Conservation (phyloP, 2,797 vertebrate genomes). For the Lophius americanus region DNA sequence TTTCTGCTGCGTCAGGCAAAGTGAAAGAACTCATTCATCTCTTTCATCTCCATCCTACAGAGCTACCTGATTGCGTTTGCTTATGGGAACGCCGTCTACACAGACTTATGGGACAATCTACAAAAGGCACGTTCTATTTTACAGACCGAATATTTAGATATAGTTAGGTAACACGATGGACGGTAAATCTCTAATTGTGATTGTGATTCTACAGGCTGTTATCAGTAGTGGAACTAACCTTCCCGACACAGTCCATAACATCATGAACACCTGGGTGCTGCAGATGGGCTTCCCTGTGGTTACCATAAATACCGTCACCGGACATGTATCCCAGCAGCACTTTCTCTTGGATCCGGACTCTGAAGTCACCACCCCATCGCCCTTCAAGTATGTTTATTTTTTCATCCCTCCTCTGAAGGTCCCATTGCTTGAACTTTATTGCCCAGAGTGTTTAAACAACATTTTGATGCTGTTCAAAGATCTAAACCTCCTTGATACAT, state of each 20-base stretch:
- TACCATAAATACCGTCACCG: conserved; percentile 77
- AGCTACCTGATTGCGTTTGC: conserved; percentile 84
- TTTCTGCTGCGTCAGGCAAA: too few relatives aligned
- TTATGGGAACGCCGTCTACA: conserved; percentile 85
- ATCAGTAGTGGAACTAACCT: accelerated
- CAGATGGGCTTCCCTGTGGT: conserved; percentile 97
- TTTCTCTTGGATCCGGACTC: conserved; percentile 87
- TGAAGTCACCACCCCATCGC: conserved; percentile 74
- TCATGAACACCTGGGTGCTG: conserved; percentile 95
- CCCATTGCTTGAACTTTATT: too few relatives aligned
- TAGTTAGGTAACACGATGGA: too few relatives aligned
- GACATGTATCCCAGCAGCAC: conserved; percentile 81
- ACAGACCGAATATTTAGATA: not conserved
- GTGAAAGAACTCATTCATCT: too few relatives aligned
- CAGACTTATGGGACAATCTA: conserved; percentile 88
- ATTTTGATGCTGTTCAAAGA: too few relatives aligned
- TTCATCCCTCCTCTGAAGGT: not conserved
- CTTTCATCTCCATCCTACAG: conserved; percentile 69
- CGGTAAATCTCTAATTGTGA: too few relatives aligned
- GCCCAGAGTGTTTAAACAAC: too few relatives aligned
- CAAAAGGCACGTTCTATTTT: conserved; percentile 66
- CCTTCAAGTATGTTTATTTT: conserved; percentile 78
- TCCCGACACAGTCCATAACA: conserved; percentile 59
- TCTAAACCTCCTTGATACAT: too few relatives aligned
- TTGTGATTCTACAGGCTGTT: conserved; percentile 76